A percentile compares a stretch with the other conserved stretches of the same genome.
Conservation (phyloP, 1,140 invertebrate species). For the Acromyrmex charruanus region DNA sequence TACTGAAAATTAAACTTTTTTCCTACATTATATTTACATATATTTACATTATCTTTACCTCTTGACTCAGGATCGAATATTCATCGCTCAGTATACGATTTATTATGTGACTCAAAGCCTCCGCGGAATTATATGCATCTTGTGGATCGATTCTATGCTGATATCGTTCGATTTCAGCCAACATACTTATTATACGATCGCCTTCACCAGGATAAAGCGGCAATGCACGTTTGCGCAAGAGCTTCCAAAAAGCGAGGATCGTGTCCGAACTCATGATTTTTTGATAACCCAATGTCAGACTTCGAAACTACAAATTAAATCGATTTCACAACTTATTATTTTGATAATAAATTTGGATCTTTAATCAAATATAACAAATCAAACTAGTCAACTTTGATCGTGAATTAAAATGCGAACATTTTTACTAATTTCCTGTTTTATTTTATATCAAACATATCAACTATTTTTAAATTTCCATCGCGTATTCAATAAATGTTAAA, state of each 20-base stretch:
- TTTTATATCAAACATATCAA: not conserved
- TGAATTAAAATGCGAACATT: not conserved
- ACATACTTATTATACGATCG: conserved; percentile 85
- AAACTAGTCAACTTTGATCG: not conserved
- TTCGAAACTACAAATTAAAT: conserved; percentile 87
- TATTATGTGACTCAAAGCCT: conserved; percentile 85
- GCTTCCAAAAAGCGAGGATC: conserved; percentile 85
- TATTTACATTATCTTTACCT: conserved; percentile 79
- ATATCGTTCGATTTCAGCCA: conserved; percentile 86
- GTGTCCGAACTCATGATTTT: conserved; percentile 87
- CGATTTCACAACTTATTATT: not conserved
- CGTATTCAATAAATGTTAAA: not conserved
- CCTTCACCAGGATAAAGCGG: conserved; percentile 88
- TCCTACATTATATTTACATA: not conserved
- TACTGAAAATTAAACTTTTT: not conserved
- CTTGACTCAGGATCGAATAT: conserved; percentile 86
- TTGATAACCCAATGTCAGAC: conserved; percentile 89
- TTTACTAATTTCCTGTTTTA: not conserved
- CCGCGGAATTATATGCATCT: conserved; percentile 82
- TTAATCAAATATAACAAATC: not conserved
- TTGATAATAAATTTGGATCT: not conserved
- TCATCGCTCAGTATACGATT: conserved; percentile 85
- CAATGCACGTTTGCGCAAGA: conserved; percentile 83
- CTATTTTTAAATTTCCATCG: not conserved
- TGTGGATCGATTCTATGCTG: conserved; percentile 81